Conservation (phyloP, 2,888 invertebrate species). For the Lycia hirtaria region DNA sequence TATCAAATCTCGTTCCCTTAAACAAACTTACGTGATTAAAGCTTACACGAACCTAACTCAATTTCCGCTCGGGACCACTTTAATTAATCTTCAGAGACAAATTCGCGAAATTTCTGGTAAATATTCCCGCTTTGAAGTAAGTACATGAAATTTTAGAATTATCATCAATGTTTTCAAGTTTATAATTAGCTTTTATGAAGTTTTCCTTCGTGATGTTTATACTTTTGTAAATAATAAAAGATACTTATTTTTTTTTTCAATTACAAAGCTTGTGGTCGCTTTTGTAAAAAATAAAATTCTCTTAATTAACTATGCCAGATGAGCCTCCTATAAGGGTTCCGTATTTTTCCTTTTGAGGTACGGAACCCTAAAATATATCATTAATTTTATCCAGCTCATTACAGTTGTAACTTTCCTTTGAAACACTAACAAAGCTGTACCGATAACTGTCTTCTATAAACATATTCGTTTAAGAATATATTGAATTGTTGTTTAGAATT, state of each 20-base stretch:
- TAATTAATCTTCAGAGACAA: constrained; percentile 34
- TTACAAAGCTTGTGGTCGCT: too few relatives aligned
- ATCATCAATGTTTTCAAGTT: constrained; percentile 3
- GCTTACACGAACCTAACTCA: constrained; percentile 25
- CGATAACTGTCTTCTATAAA: background rate
- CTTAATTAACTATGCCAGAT: background rate
- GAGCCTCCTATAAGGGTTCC: background rate
- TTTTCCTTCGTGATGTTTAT: background rate
- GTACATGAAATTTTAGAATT: constrained; percentile 5
- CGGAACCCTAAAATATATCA: background rate
- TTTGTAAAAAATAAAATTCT: too few relatives aligned
- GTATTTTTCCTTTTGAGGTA: background rate
- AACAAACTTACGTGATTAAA: constrained; percentile 31
- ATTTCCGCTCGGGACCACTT: constrained; percentile 28
- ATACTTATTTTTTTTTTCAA: too few relatives aligned
- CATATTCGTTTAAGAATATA: background rate
- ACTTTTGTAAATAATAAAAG: too few relatives aligned
- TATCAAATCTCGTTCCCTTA: constrained; percentile 20
- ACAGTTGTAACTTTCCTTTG: background rate
- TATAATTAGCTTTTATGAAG: constrained; percentile 4
- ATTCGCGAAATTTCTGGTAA: constrained; percentile 14
- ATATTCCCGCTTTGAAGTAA: constrained; percentile 21
- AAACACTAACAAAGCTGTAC: background rate
- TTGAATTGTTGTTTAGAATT: constrained; percentile 7
- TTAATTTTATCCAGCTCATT: background rate